Base-by-base conservation (phyloP, 2,113 vertebrate genomes). In the Vidua macroura region DNA sequence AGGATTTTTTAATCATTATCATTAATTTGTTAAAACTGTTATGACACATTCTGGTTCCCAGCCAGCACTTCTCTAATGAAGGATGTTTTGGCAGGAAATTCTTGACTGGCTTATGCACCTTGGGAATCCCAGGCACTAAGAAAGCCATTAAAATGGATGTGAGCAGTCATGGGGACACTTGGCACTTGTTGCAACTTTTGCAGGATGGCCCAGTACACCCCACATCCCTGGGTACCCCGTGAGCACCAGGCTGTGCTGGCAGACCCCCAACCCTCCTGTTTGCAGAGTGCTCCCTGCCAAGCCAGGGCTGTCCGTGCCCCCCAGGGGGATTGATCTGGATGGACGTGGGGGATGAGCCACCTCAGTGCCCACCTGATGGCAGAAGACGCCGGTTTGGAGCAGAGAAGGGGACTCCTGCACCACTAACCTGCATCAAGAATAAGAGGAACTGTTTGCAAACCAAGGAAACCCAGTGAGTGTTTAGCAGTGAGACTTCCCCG, bases 201-300 rank as follows among this genome's bases (percentile, higher is more conserved):
- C 78, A 68, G 73, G 73, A 43, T 59, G 60, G 27, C 30, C 43
- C 43, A 8, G 18, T 30, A 52, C 39, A 23, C 31, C 53, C 41
- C 76, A 12, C 1, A 1, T 39, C 12, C 68, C 48, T 0, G 0
- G 14, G 44, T 35, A 8, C 30, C 31, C 13, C 5, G 0, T 17
- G 82, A 56, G 1, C 15, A 35, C 27, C 10, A 23, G 5, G 1
- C 64, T 33, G 3, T 8, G 0, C 48, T 68, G 58, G 79, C 78
- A 79, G 19, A 14, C 13, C 41, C 21, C 11, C 31, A 35, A 1
- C 1, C 28, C 16, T 33, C 62, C 48, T 28, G 23, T 25, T 23
- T 39, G 55, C 63, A 80, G 67, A 49, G 7, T 7, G 4, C 11
- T 81, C 27, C 35, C 21, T 22, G 23, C 23, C 44, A 19, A 33